These are phyloP conservation scores for Trachelipus rathkii DNA, from an alignment of 1,140 invertebrate species.

Conservation along the genomic window DNA sequence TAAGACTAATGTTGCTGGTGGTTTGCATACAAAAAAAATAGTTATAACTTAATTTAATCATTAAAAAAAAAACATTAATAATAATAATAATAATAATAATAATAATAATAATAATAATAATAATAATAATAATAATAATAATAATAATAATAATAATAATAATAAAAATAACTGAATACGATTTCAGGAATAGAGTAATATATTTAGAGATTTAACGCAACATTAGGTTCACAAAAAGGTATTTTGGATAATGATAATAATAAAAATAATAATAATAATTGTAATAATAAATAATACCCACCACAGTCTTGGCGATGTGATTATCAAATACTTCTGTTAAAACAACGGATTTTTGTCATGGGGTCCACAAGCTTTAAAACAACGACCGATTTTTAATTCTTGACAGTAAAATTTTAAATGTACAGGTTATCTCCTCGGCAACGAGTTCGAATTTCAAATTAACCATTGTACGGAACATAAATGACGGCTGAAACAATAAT, in stretches of 20 bases:
- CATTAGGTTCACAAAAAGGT: not conserved
- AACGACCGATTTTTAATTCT: conserved; percentile 55
- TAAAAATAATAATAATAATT: no score
- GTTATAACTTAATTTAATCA: no score
- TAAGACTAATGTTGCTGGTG: no score
- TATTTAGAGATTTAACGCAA: no score
- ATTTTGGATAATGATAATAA: no score
- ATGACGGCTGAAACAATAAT: conserved; percentile 33
- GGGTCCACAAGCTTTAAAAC: conserved; percentile 41
- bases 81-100: no score
- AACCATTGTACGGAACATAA: conserved; percentile 32
- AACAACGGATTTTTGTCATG: conserved; percentile 51
- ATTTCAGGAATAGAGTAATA: not conserved
- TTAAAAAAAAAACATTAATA: no score
- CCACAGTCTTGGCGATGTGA: conserved; percentile 63
- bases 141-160: conserved; percentile 5
- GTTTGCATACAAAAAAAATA: no score
- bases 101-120: no score
- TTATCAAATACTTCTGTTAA: conserved; percentile 63
- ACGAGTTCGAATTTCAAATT: conserved; percentile 52
- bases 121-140: not conserved
- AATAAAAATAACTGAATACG: not conserved
- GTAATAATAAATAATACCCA: conserved; percentile 14
- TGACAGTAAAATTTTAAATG: conserved; percentile 60
- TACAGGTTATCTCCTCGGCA: conserved; percentile 60